Conservation (phyloP, 2,888 invertebrate genomes). For the Atethmia centrago region DNA sequence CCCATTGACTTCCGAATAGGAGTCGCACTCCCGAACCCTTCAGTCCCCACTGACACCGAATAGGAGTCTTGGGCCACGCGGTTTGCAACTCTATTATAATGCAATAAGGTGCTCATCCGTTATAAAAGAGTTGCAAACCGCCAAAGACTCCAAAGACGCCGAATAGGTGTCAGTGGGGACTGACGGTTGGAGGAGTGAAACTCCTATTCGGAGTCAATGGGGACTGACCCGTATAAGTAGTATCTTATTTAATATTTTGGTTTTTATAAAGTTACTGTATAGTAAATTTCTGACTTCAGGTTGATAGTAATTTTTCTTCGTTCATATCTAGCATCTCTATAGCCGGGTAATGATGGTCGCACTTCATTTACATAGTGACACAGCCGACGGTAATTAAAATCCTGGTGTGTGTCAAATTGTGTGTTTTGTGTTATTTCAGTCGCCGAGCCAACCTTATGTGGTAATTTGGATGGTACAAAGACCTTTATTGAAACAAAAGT, state of each 20-base stretch:
- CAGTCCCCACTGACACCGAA: too few relatives aligned
- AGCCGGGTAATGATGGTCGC: conserved; percentile 49
- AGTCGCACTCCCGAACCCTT: too few relatives aligned
- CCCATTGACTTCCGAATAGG: too few relatives aligned
- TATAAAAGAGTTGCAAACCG: too few relatives aligned
- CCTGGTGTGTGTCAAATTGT: conserved; percentile 72
- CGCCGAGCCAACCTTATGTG: neutral
- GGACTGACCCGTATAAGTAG: too few relatives aligned
- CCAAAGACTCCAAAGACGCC: too few relatives aligned
- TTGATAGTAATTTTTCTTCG: neutral
- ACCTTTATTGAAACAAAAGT: neutral
- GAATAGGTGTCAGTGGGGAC: too few relatives aligned
- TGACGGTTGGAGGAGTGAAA: too few relatives aligned
- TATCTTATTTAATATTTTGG: neutral
- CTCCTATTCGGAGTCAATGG: too few relatives aligned
- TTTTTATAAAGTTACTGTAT: neutral
- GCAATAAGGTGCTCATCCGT: too few relatives aligned
- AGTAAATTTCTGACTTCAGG: neutral
- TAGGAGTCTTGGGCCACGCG: too few relatives aligned
- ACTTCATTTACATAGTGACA: conserved; percentile 71
- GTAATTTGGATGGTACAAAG: neutral
- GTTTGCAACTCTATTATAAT: too few relatives aligned
- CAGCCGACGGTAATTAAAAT: conserved; percentile 75
- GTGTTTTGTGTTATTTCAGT: conserved; percentile 70
- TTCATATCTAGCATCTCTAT: conserved; percentile 57